Evolutionary conservation across 2,797 vertebrate species (phyloP), one percentile per base, ranked within the genome.

Genomic region (Merluccius polli): DNA sequence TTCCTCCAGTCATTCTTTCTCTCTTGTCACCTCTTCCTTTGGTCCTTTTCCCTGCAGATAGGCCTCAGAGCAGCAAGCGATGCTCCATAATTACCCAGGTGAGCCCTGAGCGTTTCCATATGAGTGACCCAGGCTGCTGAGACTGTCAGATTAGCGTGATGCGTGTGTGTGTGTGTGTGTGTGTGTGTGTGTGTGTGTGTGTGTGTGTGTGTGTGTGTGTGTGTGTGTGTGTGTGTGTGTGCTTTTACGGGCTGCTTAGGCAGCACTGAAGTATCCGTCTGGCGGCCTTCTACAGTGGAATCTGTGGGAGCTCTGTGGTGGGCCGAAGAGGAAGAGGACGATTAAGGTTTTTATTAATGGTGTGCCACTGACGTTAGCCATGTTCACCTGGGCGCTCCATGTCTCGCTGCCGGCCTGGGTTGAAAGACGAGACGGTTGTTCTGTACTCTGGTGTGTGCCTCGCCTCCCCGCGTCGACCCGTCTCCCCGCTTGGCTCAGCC

Each of bases 261-360:
- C 80, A 0, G 80, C 77, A 38, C 13, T 68, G 73, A 75, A 24
- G 78, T 81, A 86, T 87, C 83, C 73, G 33, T 38, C 83, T 83
- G 77, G 74, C 81, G 78, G 79, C 78, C 73, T 75, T 35, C 72
- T 18, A 81, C 7, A 78, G 74, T 79, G 63, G 79, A 86, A 75
- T 82, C 75, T 80, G 33, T 38, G 5, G 86, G 79, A 83, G 73
- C 71, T 80, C 75, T 73, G 79, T 70, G 76, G 75, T 36, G 2
- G 73, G 83, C 72, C 85, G 80, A 73, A 59, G 79, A 89, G 85
- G 85, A 90, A 89, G 78, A 77, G 82, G 74, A 87, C 82, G 78
- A 87, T 89, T 89, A 86, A 83, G 38, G 80, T 78, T 83, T 86
- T 85, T 88, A 91, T 90, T 89, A 90, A 91, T 87, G 85, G 86